Conservation (phyloP, 1,140 invertebrate species). For the Diuraphis noxia region DNA sequence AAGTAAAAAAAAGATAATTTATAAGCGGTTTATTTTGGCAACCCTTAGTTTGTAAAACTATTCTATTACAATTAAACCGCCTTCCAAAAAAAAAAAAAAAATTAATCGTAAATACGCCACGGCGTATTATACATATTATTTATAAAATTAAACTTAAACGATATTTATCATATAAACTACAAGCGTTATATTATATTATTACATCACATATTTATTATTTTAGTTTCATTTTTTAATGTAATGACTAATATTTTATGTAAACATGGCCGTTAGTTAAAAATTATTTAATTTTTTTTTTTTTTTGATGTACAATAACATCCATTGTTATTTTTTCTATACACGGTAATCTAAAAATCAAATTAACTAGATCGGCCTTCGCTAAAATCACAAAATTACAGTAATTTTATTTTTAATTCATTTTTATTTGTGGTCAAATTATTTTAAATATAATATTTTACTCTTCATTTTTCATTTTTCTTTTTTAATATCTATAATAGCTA, state of each 20-base stretch:
- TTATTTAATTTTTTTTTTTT: not conserved
- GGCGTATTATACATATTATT: not conserved
- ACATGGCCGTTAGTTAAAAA: not conserved
- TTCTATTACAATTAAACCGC: not conserved
- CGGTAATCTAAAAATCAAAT: not conserved
- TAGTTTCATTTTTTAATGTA: not conserved
- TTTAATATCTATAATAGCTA: not conserved
- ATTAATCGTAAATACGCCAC: not conserved
- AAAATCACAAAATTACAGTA: not conserved
- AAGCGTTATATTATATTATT: not conserved
- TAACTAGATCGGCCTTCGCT: not conserved
- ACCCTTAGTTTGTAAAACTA: constrained; percentile 8
- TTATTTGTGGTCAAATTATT: too few relatives aligned
- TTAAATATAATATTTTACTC: not conserved
- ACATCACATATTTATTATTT: not conserved
- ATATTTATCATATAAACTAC: not conserved
- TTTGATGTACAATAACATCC: not conserved
- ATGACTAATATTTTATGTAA: not conserved
- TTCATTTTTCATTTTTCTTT: not conserved
- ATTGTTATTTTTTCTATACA: not conserved
- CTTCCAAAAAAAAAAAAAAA: not conserved
- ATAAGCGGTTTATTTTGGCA: constrained; percentile 7
- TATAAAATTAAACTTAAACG: not conserved
- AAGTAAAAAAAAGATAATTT: not conserved
- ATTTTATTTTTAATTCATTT: not conserved